These are phyloP conservation scores for Scortum barcoo DNA, from an alignment of 2,113 vertebrate species.

Conservation along the genomic window DNA sequence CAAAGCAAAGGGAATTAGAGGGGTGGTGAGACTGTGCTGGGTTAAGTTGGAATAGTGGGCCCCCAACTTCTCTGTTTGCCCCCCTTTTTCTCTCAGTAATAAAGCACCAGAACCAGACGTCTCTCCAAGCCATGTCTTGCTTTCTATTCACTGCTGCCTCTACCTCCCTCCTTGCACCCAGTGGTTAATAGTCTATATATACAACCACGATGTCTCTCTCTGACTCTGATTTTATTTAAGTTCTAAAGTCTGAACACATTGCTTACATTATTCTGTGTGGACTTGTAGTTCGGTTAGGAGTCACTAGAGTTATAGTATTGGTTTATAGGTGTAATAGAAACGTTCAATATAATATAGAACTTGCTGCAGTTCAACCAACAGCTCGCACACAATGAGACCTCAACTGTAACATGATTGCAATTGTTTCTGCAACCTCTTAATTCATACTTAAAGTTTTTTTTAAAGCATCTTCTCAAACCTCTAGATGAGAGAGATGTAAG, in stretches of 20 bases:
- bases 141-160: conserved; percentile 5
- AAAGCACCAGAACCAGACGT: neutral
- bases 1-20: neutral
- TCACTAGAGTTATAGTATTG: neutral
- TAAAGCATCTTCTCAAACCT: neutral
- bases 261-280: neutral
- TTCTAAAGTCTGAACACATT: neutral
- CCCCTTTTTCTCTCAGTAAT: neutral
- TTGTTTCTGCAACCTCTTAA: neutral
- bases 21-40: neutral
- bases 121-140: conserved; percentile 1
- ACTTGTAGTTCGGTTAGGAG: neutral
- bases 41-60: neutral
- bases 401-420: neutral
- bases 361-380: neutral
- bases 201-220: neutral
- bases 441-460: neutral
- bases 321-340: neutral
- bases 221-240: conserved; percentile 18
- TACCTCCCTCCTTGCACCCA: neutral
- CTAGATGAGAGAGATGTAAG: no score
- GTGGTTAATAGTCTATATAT: neutral
- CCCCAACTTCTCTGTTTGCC: neutral
- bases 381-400: neutral
- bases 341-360: neutral